Evolutionary conservation across 2,888 invertebrate genomes (phyloP).

Genomic region (Diachrysia chrysitis): DNA sequence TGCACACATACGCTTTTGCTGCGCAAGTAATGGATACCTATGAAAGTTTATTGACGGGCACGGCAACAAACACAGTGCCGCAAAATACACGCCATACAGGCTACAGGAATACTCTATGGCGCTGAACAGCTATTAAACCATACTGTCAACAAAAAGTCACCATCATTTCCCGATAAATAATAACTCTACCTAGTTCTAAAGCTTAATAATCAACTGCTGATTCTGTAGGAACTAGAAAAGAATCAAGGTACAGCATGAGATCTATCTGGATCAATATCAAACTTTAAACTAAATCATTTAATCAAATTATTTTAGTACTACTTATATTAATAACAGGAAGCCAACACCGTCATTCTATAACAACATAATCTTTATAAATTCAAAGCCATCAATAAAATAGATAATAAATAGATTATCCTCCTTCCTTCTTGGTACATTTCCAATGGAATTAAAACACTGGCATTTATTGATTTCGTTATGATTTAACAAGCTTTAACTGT

Average conservation of each 20-base stretch:
- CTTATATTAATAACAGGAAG: not conserved
- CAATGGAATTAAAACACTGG: conserved; percentile 39
- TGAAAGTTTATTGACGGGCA: no score
- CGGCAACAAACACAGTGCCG: no score
- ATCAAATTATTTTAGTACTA: not conserved
- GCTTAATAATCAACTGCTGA: no score
- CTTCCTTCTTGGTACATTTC: conserved; percentile 45
- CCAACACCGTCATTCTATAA: not conserved
- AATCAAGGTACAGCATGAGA: not conserved
- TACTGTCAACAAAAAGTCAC: no score
- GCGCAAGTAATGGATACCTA: no score
- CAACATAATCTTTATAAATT: conserved; percentile 1
- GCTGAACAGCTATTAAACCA: no score
- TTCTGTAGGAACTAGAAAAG: no score
- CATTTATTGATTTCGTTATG: conserved; percentile 37
- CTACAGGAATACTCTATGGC: no score
- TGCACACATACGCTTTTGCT: no score
- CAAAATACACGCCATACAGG: no score
- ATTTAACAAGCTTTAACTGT: conserved; percentile 40
- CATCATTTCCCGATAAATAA: no score
- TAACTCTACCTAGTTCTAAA: no score
- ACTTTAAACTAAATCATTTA: not conserved
- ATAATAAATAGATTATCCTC: conserved; percentile 11
- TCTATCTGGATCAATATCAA: not conserved
- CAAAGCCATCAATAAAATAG: conserved; percentile 1